These are phyloP conservation scores for Paedocypris sp. DNA, from an alignment of 2,113 vertebrate species.

Conservation along the genomic window DNA sequence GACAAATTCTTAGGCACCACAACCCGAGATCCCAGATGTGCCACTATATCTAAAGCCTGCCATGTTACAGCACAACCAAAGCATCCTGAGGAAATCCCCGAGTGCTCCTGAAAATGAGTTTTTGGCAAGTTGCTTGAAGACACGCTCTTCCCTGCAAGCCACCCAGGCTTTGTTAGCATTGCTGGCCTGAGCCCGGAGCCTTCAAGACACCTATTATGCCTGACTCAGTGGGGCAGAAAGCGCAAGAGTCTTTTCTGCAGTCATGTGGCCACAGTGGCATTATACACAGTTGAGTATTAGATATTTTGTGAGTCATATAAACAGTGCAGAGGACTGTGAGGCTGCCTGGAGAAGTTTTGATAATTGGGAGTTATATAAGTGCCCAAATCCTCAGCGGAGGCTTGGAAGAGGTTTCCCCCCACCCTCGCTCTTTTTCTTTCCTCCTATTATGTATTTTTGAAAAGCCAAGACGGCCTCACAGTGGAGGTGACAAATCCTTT, in stretches of 20 bases:
- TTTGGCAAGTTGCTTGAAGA: constrained; percentile 65
- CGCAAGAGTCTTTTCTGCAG: constrained; percentile 66
- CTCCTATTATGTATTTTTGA: constrained; percentile 64
- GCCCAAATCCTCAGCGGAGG: constrained; percentile 69
- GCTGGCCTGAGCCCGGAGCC: constrained; percentile 66
- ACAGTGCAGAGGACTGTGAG: constrained; percentile 57
- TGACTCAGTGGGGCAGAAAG: constrained; percentile 73
- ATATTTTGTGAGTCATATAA: constrained; percentile 70
- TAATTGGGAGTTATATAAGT: constrained; percentile 78
- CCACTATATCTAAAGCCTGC: constrained; percentile 60
- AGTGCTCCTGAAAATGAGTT: constrained; percentile 63
- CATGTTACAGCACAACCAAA: constrained; percentile 59
- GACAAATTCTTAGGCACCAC: constrained; percentile 12
- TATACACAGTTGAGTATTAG: constrained; percentile 71
- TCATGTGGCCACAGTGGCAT: constrained; percentile 72
- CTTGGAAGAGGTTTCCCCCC: constrained; percentile 50
- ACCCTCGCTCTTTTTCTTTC: constrained; percentile 22
- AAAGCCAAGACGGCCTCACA: constrained; percentile 61
- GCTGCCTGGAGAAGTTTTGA: constrained; percentile 64
- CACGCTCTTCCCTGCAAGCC: constrained; percentile 65
- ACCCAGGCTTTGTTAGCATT: constrained; percentile 73
- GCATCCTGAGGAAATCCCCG: constrained; percentile 55
- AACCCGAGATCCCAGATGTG: constrained; percentile 31
- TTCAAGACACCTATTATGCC: constrained; percentile 72
- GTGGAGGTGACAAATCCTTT: constrained; percentile 71